Evolutionary conservation across 2,888 invertebrate species (phyloP), one percentile per base, ranked within the genome.

Genomic region (Nemapogon koenigi): DNA sequence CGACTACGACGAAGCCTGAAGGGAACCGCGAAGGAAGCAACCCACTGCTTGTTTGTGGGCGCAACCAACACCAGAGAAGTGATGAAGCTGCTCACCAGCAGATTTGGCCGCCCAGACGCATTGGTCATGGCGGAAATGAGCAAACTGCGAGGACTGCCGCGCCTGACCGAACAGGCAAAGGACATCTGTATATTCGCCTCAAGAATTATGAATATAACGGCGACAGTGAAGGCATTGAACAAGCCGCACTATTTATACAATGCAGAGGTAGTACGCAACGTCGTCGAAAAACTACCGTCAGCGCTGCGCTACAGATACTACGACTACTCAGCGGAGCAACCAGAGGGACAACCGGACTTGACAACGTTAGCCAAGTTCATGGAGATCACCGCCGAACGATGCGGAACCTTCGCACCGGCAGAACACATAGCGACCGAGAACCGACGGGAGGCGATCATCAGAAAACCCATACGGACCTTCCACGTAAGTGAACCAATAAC

Each of bases 1-100:
- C 32, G 32, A 16, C 18, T 32, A 15, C 32, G 32, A 4, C 32
- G 32, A 3, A 32, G 32, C 17, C n/a, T 32, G 16, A 15, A 6
- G 10, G 32, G 32, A 14, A 18, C 14, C 7, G 32, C 32, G 6
- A 32, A 17, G 11, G 32, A 14, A 17, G 6, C 32, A 8, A 18
- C 17, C 17, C 13, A 16, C 4, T n/a, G 16, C 17, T 18, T 16
- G n/a, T 16, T 32, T 3, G 13, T 17, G 13, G 32, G 32, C 3
- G 6, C 16, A 16, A 16, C 16, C 16, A 16, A 32, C 11, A 16
- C 32, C 8, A n/a, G n/a, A n/a, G n/a, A n/a, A n/a, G n/a, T n/a
- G n/a, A n/a, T n/a, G n/a, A n/a, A n/a, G n/a, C n/a, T n/a, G n/a
- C n/a, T n/a, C n/a, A n/a, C n/a, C n/a, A n/a, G n/a, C n/a, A n/a